Conservation (phyloP, 2,113 vertebrate genomes). For the Percopsis transmontana region DNA sequence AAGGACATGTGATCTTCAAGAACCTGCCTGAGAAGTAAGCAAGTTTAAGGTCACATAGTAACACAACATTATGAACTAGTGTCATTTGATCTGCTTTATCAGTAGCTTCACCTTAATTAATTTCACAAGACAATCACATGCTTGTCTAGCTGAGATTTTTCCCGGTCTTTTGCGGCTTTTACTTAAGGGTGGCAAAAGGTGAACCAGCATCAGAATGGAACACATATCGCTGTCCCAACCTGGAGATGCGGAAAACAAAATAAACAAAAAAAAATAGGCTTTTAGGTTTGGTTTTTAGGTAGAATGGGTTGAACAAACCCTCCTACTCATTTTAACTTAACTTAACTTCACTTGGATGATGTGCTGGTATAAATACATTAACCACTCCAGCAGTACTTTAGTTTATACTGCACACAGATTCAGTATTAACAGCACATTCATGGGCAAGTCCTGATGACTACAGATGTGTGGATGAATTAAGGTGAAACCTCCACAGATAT, state of each 20-base stretch:
- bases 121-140: background rate
- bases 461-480: too few relatives aligned
- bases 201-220: background rate
- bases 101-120: background rate
- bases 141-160: background rate
- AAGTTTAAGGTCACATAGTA: too few relatives aligned
- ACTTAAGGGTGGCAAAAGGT: background rate
- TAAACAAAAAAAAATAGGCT: background rate
- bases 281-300: background rate
- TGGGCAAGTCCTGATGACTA: too few relatives aligned
- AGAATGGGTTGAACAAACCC: background rate
- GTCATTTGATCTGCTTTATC: background rate
- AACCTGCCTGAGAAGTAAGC: too few relatives aligned
- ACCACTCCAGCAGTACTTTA: background rate
- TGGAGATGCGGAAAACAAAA: background rate
- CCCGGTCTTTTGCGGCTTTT: background rate
- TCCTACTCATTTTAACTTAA: background rate
- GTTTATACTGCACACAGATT: too few relatives aligned
- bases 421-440: too few relatives aligned
- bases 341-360: background rate
- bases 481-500: too few relatives aligned
- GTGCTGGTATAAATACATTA: background rate
- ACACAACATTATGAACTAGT: background rate
- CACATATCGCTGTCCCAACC: constrained; percentile 11
- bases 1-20: background rate